These are phyloP conservation scores for Ophion ventricosus DNA, from an alignment of 2,888 invertebrate genomes.

Conservation along the genomic window DNA sequence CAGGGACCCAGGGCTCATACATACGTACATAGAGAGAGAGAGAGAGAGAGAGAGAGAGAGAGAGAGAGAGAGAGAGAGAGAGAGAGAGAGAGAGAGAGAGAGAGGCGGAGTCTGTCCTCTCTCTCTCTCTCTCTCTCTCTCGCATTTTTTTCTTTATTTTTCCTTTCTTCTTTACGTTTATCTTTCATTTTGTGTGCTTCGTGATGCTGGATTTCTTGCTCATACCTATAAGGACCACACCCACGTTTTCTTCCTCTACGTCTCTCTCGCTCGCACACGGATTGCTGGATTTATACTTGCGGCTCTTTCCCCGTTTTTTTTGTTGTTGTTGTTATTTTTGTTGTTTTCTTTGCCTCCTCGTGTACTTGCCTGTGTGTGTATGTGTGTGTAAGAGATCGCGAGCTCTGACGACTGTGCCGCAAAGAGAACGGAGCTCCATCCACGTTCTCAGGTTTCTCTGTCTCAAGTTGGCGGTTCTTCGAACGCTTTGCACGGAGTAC, in stretches of 20 bases:
- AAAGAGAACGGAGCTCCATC: constrained; percentile 63
- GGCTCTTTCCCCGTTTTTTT: constrained; percentile 46
- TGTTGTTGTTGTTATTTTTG: constrained; percentile 25
- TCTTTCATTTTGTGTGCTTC: constrained; percentile 15
- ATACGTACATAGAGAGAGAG: too few relatives aligned
- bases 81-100: too few relatives aligned
- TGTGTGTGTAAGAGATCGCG: constrained; percentile 34
- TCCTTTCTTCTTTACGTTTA: constrained; percentile 13
- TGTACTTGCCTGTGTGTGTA: constrained; percentile 1
- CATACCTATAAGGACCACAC: constrained; percentile 73
- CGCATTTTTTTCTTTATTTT: constrained; percentile 19
- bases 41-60: too few relatives aligned
- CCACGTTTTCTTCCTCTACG: constrained; percentile 68
- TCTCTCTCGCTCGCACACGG: constrained; percentile 55
- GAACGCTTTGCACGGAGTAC: constrained; percentile 42
- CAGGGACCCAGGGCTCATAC: constrained; percentile 2
- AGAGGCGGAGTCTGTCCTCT: background rate
- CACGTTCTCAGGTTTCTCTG: constrained; percentile 58
- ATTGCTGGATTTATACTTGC: constrained; percentile 27
- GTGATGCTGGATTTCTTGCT: constrained; percentile 48
- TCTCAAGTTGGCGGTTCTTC: constrained; percentile 47
- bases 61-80: too few relatives aligned
- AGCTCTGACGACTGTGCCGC: constrained; percentile 47
- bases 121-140: background rate
- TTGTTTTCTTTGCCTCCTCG: constrained; percentile 1